These are phyloP conservation scores for Tromatobia lineatoria DNA, from an alignment of 2,888 invertebrate species.

Conservation along the genomic window DNA sequence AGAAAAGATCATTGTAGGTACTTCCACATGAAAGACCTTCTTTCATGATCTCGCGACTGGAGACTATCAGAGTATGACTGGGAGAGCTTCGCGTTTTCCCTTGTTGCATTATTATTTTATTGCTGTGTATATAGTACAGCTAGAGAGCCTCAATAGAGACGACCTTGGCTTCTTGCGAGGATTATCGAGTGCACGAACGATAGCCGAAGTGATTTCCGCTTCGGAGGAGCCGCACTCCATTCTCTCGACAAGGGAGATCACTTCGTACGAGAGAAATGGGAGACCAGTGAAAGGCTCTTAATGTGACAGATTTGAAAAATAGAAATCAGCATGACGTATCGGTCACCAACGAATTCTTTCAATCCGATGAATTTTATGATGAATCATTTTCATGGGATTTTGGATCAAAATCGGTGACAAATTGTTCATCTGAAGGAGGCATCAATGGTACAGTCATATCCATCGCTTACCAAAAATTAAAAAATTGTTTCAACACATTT, in stretches of 20 bases:
- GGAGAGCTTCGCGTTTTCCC: constrained; percentile 55
- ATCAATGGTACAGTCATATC: too few relatives aligned
- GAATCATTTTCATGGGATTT: not conserved
- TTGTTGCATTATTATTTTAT: constrained; percentile 59
- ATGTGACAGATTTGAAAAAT: not conserved
- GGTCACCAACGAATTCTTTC: too few relatives aligned
- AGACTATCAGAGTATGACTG: constrained; percentile 63
- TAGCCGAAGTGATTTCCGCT: constrained; percentile 49
- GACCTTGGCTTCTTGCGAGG: constrained; percentile 48
- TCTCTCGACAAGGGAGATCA: constrained; percentile 23
- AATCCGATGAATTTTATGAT: not conserved
- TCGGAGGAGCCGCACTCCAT: constrained; percentile 56
- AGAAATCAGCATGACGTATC: not conserved
- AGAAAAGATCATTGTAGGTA: not conserved
- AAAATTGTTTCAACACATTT: too few relatives aligned
- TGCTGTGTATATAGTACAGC: constrained; percentile 17
- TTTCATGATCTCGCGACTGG: constrained; percentile 24
- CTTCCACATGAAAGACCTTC: not conserved
- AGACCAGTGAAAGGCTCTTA: constrained; percentile 7
- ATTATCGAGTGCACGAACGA: constrained; percentile 47
- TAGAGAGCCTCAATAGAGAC: not conserved
- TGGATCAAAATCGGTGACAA: not conserved
- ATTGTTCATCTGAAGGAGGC: not conserved
- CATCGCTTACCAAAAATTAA: too few relatives aligned
- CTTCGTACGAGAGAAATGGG: constrained; percentile 1